Evolutionary conservation across 2,797 vertebrate species (phyloP), one percentile per base, ranked within the genome.

Genomic region (Aselliscus stoliczkanus): DNA sequence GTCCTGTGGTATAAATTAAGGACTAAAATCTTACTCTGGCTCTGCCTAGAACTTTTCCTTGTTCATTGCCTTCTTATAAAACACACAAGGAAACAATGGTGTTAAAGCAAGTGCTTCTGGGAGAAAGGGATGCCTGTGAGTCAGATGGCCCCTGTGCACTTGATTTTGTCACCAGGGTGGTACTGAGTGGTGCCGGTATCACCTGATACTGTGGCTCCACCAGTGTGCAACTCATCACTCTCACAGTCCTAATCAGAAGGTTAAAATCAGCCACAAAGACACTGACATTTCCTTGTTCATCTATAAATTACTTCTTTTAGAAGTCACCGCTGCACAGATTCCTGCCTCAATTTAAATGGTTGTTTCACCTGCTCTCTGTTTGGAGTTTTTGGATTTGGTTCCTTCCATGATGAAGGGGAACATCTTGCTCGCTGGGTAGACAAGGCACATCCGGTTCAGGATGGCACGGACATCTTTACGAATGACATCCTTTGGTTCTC

Each of bases 351-450:
- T 39, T 87, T 77, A 82, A 88, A 93, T 54, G 23, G 56, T 47
- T 10, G n/a, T 27, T 98, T 84, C 86, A 99, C 99, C 99, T 95
- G 99, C 99, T 98, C 99, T 99, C 91, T 99, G 99, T 95, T 99
- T 99, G 72, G 99, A 99, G 97, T 99, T 99, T 98, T 99, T 99
- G 17, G 99, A 99, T 98, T 99, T 99, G 7, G 99, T 99, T 47
- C 99, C 99, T 31, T 99, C 99, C 99, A 99, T 99, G 73, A 99
- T 98, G 96, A 99, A 99, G 83, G 99, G 99, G 96, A 99, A 99
- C 98, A 99, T 98, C 98, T 99, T 99, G 98, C 99, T 99, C 64
- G 99, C 99, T 77, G 99, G 99, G 97, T 99, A 99, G 96, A 99
- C 99, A 93, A 99, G 99, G 98, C 99, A 99, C 98, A 99, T 98